Evolutionary conservation across 2,113 vertebrate species (phyloP).

Genomic region (Cheirogaleus medius): DNA sequence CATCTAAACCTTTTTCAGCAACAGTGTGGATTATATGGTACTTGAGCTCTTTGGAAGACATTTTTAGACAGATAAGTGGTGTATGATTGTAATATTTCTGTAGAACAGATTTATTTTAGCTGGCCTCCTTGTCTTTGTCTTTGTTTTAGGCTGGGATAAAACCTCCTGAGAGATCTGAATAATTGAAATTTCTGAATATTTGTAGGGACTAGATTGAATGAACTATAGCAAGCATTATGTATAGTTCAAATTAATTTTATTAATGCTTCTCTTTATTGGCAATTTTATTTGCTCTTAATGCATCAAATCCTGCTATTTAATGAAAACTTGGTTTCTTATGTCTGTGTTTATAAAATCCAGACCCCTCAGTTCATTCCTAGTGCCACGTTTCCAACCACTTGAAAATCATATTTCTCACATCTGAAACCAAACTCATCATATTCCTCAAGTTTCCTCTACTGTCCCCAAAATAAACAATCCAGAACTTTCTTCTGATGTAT

Average conservation of each 20-base stretch:
- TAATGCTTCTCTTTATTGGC: slow-evolving; percentile 48
- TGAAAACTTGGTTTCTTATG: background rate
- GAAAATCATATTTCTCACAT: background rate
- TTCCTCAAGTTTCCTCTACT: background rate
- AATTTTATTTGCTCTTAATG: background rate
- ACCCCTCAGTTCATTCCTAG: background rate
- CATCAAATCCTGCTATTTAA: slow-evolving; percentile 17
- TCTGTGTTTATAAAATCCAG: slow-evolving; percentile 50
- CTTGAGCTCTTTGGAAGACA: slow-evolving; percentile 39
- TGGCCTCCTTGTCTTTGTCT: background rate
- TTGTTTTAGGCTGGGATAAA: slow-evolving; percentile 22
- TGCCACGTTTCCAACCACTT: background rate
- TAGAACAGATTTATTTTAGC: slow-evolving; percentile 46
- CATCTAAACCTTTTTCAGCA: background rate
- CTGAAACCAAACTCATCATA: slow-evolving; percentile 32
- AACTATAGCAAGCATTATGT: background rate
- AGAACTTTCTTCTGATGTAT: background rate
- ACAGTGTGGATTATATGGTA: background rate
- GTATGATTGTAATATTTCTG: slow-evolving; percentile 18
- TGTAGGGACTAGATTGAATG: background rate
- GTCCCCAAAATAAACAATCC: background rate
- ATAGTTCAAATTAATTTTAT: slow-evolving; percentile 31
- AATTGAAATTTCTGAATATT: slow-evolving; percentile 35
- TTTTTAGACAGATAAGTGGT: background rate
- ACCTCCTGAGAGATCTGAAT: background rate